Evolutionary conservation across 2,888 invertebrate species (phyloP).

Genomic region (Frankliniella fusca): DNA sequence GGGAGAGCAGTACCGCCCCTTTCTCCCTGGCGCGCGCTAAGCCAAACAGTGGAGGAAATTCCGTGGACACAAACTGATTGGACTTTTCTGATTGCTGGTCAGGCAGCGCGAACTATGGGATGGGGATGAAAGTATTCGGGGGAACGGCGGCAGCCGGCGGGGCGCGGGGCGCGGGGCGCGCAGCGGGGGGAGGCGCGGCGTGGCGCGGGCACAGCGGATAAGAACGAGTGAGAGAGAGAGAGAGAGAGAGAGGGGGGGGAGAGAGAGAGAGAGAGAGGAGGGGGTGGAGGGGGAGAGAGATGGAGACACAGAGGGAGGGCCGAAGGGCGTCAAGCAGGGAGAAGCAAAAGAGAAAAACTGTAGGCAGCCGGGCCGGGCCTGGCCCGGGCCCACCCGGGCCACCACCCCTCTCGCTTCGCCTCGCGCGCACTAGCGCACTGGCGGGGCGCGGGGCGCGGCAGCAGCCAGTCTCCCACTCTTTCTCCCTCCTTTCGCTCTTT

Average conservation of each 20-base stretch:
- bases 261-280: not conserved
- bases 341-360: not conserved
- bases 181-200: not conserved
- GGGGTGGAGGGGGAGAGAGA: not conserved
- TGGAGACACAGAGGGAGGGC: not conserved
- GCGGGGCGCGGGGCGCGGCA: too few species aligned
- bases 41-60: conserved; percentile 14
- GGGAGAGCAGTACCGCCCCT: not conserved
- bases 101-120: not conserved
- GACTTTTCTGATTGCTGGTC: conserved; percentile 21
- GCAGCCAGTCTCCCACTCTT: not conserved
- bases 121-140: not conserved
- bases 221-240: not conserved
- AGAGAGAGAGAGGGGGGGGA: too few species aligned
- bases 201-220: too few species aligned
- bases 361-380: not conserved
- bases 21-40: not conserved
- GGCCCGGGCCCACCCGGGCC: not conserved
- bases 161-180: not conserved
- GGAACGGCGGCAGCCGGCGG: not conserved
- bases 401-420: not conserved
- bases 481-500: not conserved
- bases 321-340: not conserved
- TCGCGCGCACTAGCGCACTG: too few species aligned
- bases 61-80: conserved; percentile 19